phyloP scores from a whole-genome alignment of 2,888 invertebrate species.

The Heliconius erato region DNA sequence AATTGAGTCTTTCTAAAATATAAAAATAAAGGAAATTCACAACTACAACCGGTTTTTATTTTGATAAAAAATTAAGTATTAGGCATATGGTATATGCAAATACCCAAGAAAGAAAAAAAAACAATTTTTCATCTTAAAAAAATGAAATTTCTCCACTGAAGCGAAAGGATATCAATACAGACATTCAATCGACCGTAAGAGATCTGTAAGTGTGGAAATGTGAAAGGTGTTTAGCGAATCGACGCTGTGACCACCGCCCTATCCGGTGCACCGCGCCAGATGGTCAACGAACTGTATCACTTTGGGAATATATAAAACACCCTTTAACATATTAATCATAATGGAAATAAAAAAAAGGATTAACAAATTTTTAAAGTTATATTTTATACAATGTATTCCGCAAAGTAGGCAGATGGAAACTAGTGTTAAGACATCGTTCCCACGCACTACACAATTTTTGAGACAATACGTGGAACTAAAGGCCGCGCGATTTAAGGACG shows the following conservation, averaged over 20 bases:
- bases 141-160: background rate
- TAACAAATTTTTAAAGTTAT: background rate
- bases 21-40: too few species aligned
- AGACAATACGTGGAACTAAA: too few species aligned
- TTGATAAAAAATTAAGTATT: too few species aligned
- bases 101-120: background rate
- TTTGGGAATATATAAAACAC: background rate
- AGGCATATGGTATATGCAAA: background rate
- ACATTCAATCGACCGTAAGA: constrained; percentile 1
- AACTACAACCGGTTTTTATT: too few species aligned
- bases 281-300: background rate
- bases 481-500: too few species aligned
- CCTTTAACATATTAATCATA: too few species aligned
- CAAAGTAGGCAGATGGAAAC: too few species aligned
- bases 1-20: too few species aligned
- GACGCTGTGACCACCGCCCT: background rate
- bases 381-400: too few species aligned
- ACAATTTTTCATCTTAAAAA: background rate
- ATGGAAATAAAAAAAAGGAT: too few species aligned
- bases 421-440: too few species aligned
- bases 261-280: background rate
- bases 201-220: background rate
- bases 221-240: background rate
- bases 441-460: too few species aligned
- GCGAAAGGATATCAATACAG: background rate